A percentile compares a stretch with the other conserved stretches of the same genome.
phyloP scores from a whole-genome alignment of 2,113 vertebrate species.

The Phaethornis superciliosus region DNA sequence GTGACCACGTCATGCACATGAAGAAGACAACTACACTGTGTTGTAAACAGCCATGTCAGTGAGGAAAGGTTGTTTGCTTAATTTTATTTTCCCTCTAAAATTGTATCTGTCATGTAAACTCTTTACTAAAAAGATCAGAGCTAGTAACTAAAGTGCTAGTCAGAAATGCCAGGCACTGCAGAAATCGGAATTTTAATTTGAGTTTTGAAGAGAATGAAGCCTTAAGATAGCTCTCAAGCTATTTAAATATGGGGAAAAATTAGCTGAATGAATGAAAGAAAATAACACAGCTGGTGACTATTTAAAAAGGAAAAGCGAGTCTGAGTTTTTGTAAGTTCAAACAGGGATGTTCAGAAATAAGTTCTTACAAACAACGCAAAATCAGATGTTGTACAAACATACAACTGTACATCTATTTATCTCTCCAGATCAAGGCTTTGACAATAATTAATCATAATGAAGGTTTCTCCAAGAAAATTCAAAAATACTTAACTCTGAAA shows the following conservation, averaged over 20 bases:
- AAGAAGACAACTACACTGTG: neutral
- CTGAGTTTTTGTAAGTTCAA: conserved; percentile 33
- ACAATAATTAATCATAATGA: conserved; percentile 50
- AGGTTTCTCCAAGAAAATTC: neutral
- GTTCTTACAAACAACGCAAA: conserved; percentile 19
- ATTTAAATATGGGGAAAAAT: conserved; percentile 54
- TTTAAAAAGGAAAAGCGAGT: conserved; percentile 41
- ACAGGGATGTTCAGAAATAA: conserved; percentile 39
- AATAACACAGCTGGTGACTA: conserved; percentile 63
- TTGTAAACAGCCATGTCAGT: neutral
- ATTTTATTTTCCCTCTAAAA: conserved; percentile 49
- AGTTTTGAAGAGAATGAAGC: conserved; percentile 50
- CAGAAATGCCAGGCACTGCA: conserved; percentile 40
- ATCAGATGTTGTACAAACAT: conserved; percentile 50
- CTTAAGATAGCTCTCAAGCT: conserved; percentile 42
- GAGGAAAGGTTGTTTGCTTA: conserved; percentile 18
- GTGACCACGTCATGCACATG: accelerated
- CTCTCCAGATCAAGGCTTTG: neutral
- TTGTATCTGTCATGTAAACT: conserved; percentile 48
- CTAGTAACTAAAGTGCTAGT: conserved; percentile 20
- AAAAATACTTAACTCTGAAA: neutral
- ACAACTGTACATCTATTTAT: conserved; percentile 6
- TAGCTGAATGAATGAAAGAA: conserved; percentile 58
- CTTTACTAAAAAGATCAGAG: conserved; percentile 52
- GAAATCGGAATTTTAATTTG: conserved; percentile 55